Evolutionary conservation across 2,888 invertebrate genomes (phyloP), one percentile per base, ranked within the genome.

Genomic region (Ectropis crepuscularia): DNA sequence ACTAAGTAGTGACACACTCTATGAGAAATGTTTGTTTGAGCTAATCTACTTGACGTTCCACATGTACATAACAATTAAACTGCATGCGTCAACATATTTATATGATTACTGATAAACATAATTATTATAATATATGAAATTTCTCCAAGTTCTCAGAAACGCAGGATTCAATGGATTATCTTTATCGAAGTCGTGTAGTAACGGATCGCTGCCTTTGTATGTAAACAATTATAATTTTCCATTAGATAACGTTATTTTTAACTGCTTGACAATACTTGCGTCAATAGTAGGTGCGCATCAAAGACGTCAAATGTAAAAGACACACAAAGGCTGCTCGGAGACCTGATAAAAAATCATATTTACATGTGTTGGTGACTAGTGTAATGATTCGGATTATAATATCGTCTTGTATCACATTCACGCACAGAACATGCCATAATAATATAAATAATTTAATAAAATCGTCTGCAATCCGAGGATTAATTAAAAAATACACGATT

Each of bases 211-310:
- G 55, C 54, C 11, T 16, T 59, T 59, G 58, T 54, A 28, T 50
- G 46, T 59, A 54, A 53, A 57, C 57, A 48, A n/a, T 42, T 53
- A 6, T 47, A 59, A 55, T 63, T 63, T 63, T 63, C 63, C 63
- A 38, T 42, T 39, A 49, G 16, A 39, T 50, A 57, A 42, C 61
- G 36, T 54, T 59, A 46, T 50, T 54, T 57, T 54, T 59, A 50
- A 48, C 28, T 46, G 45, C 10, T 39, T 47, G 51, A 41, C 45
- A 55, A 38, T 45, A 36, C 2, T 11, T 62, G 51, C 57, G 47
- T 57, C 57, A 57, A 49, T 11, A 37, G 36, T 48, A 36, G 47
- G 47, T 48, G n/a, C 36, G 47, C 28, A 48, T 10, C 36, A 11
- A 36, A 36, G n/a, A n/a, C 28, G 10, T 10, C 28, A 9, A n/a